Conservation (phyloP, 2,797 vertebrate genomes). For the Corythornis leucogaster region DNA sequence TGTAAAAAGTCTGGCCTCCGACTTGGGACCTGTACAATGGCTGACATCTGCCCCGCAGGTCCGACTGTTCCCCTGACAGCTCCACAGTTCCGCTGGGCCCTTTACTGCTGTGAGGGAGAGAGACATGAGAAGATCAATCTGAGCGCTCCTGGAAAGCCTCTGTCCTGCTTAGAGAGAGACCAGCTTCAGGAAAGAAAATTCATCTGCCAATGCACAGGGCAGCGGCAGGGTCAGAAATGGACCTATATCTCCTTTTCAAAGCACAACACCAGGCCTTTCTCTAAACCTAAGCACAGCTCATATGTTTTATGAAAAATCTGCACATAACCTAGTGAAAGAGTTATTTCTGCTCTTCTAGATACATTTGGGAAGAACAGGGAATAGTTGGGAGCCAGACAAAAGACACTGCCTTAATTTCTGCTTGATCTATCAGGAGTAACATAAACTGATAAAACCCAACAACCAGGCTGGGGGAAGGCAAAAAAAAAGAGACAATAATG, state of each 20-base stretch:
- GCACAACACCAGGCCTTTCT: background rate
- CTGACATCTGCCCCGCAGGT: conserved; percentile 75
- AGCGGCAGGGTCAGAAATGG: background rate
- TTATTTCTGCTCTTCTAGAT: background rate
- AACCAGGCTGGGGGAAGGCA: background rate
- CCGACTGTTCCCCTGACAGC: conserved; percentile 71
- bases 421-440: background rate
- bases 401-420: background rate
- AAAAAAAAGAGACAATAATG: background rate
- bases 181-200: background rate
- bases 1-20: conserved; percentile 95
- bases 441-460: background rate
- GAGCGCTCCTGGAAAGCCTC: background rate
- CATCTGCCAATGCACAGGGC: background rate
- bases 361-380: background rate
- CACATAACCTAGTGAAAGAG: background rate
- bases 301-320: background rate
- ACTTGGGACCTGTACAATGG: conserved; percentile 81
- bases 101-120: conserved; percentile 77
- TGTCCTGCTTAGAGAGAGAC: background rate
- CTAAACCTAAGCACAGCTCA: background rate
- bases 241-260: background rate
- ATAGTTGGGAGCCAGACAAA: background rate
- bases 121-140: conserved; percentile 1
- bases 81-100: conserved; percentile 81